phyloP scores from a whole-genome alignment of 2,797 vertebrate genomes.

The Xiphophorus birchmanni region DNA sequence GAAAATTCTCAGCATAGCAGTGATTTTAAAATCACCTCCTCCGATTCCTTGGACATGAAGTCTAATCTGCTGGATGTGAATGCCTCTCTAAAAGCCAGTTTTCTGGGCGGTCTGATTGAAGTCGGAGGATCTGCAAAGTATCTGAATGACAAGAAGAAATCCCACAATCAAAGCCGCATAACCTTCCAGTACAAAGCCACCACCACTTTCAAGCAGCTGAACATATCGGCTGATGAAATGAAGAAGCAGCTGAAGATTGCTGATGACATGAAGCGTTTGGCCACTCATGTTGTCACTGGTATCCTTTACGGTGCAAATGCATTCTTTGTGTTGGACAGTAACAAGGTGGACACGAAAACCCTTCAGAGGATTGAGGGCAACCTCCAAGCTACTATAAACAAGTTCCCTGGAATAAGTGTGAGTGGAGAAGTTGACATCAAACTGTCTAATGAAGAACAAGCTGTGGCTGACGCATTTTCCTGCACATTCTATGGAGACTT shows the following conservation, averaged over 20 bases:
- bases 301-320: constrained; percentile 64
- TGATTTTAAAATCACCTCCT: constrained; percentile 6
- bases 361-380: constrained; percentile 19
- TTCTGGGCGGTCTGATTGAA: constrained; percentile 13
- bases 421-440: not conserved
- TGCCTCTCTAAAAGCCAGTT: constrained; percentile 26
- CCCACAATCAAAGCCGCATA: constrained; percentile 24
- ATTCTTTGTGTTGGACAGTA: constrained; percentile 64
- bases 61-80: constrained; percentile 14
- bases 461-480: constrained; percentile 37
- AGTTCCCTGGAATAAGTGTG: constrained; percentile 21
- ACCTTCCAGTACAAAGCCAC: constrained; percentile 40
- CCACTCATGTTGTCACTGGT: constrained; percentile 62
- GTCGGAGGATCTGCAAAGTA: constrained; percentile 42
- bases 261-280: constrained; percentile 13
- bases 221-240: constrained; percentile 25
- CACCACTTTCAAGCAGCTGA: constrained; percentile 36
- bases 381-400: constrained; percentile 44
- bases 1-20: not conserved
- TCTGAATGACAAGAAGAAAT: constrained; percentile 37
- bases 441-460: constrained; percentile 30
- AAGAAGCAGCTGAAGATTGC: not conserved
- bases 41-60: constrained; percentile 27
- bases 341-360: constrained; percentile 30
- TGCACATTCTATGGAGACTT: constrained; percentile 68